These are phyloP conservation scores for Drosophila tripunctata DNA, from an alignment of 2,888 invertebrate species.

Conservation along the genomic window DNA sequence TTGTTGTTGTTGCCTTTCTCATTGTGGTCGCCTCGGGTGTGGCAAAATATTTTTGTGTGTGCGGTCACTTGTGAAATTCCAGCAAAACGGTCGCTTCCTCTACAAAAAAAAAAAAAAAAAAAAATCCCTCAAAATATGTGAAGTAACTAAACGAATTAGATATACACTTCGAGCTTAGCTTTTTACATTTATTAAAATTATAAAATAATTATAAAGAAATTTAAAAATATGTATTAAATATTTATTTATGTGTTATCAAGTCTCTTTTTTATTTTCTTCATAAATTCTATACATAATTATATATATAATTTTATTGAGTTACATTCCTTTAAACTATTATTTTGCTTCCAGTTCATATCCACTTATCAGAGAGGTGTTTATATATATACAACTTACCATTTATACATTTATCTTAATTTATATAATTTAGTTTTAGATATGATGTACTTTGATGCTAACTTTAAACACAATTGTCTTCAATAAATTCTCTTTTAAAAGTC, in stretches of 20 bases:
- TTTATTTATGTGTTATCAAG: background rate
- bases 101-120: conserved; percentile 17
- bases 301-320: no score
- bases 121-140: background rate
- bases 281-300: background rate
- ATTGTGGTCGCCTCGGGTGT: conserved; percentile 67
- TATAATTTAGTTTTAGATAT: no score
- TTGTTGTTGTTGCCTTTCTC: conserved; percentile 33
- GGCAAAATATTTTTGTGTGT: conserved; percentile 77
- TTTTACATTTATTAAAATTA: no score
- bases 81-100: conserved; percentile 54
- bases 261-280: background rate
- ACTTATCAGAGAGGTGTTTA: no score
- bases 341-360: no score
- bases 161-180: no score
- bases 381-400: no score
- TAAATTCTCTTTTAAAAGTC: no score
- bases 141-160: background rate
- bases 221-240: background rate
- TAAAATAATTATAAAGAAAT: background rate
- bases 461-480: no score
- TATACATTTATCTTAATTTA: no score
- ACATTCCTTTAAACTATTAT: no score
- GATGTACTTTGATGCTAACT: no score
- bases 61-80: conserved; percentile 77